Percentiles rank a stretch among this genome's conserved stretches.
These are phyloP conservation scores for Gandaritis pyraliata DNA, from an alignment of 2,888 invertebrate species.

Conservation along the genomic window DNA sequence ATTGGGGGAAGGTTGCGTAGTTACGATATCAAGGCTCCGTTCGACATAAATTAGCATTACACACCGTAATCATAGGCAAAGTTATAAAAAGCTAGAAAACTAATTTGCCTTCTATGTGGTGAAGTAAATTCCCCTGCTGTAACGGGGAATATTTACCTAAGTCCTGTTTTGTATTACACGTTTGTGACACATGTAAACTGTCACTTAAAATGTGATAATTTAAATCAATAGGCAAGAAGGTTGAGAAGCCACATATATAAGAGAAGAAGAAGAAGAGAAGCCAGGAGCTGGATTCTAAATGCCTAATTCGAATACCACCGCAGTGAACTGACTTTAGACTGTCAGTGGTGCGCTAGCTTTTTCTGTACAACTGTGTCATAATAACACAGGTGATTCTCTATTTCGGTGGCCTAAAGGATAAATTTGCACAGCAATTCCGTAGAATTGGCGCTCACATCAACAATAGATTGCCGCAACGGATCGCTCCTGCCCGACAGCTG, in stretches of 20 bases:
- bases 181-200: no score
- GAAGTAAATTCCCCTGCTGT: no score
- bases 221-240: no score
- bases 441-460: constrained; percentile 51
- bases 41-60: constrained; percentile 47
- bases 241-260: no score
- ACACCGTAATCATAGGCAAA: constrained; percentile 13
- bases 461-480: constrained; percentile 49
- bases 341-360: constrained; percentile 1
- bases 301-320: no score
- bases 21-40: constrained; percentile 40
- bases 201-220: no score
- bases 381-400: constrained; percentile 43
- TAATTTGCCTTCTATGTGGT: no score
- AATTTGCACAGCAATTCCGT: constrained; percentile 51
- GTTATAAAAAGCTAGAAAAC: constrained; percentile 1
- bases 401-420: constrained; percentile 46
- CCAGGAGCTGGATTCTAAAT: no score
- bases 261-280: no score
- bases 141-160: no score
- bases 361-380: constrained; percentile 4
- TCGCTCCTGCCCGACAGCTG: constrained; percentile 39
- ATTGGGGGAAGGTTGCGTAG: constrained; percentile 40
- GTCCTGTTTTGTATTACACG: no score
- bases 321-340: background rate